Conservation (phyloP, 1,140 invertebrate species). For the Batillaria attramentaria region DNA sequence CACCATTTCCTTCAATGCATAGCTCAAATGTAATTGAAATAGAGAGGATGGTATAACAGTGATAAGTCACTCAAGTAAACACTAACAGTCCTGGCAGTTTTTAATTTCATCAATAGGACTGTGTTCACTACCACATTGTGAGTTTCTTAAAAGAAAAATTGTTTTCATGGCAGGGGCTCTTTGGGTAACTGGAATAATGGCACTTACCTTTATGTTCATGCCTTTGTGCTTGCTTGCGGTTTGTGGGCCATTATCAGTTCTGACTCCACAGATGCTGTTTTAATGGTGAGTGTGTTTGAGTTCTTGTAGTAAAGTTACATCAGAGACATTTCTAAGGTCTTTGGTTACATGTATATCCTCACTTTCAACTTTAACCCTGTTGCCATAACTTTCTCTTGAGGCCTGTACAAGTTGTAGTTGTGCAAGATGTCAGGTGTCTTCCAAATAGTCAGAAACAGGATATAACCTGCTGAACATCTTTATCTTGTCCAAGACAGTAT, state of each 20-base stretch:
- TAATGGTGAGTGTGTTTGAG: not conserved
- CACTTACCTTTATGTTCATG: conserved; percentile 13
- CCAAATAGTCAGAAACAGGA: not conserved
- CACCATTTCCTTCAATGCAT: conserved; percentile 1
- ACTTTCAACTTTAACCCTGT: no score
- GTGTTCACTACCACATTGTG: not conserved
- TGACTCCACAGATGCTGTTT: not conserved
- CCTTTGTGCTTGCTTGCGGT: not conserved
- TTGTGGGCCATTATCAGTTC: not conserved
- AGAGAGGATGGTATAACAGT: no score
- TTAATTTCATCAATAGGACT: not conserved
- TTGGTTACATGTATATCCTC: not conserved
- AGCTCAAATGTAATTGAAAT: not conserved
- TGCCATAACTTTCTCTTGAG: not conserved
- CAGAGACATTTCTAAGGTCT: no score
- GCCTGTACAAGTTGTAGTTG: not conserved
- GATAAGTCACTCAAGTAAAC: not conserved
- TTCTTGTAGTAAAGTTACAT: no score
- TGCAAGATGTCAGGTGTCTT: not conserved
- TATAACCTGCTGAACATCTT: not conserved
- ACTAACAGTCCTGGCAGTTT: not conserved
- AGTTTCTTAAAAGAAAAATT: not conserved
- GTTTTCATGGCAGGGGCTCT: not conserved
- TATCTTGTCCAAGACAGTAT: no score
- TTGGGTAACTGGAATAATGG: not conserved